These are phyloP conservation scores for Macrosteles quadrilineatus DNA, from an alignment of 1,140 invertebrate genomes.

Conservation along the genomic window DNA sequence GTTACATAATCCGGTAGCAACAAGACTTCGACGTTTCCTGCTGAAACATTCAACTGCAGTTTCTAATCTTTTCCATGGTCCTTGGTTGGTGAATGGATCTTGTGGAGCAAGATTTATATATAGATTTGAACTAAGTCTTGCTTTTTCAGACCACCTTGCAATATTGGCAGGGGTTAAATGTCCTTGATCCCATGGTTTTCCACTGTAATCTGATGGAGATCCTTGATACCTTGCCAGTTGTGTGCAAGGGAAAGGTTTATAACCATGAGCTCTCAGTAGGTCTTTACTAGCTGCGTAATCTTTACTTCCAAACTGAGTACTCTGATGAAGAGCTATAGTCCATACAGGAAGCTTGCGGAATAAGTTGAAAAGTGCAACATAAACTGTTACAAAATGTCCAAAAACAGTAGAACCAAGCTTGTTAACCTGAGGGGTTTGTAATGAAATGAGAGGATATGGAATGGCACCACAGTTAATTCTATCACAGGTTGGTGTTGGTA, in stretches of 20 bases:
- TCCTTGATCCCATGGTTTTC: constrained; percentile 21
- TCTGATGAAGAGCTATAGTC: constrained; percentile 17
- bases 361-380: constrained; percentile 25
- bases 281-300: neutral
- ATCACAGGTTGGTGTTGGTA: neutral
- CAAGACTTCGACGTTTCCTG: constrained; percentile 2
- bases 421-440: constrained; percentile 17
- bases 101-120: constrained; percentile 34
- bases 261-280: neutral
- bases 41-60: neutral
- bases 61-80: constrained; percentile 24
- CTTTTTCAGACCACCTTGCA: constrained; percentile 28
- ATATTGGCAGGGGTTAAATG: constrained; percentile 34
- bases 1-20: constrained; percentile 20
- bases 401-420: neutral
- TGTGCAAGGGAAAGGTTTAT: constrained; percentile 1
- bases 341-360: constrained; percentile 15
- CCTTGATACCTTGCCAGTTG: neutral
- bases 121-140: constrained; percentile 16
- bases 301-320: neutral
- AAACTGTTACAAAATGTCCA: constrained; percentile 22
- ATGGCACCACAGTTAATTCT: neutral
- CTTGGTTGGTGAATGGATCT: constrained; percentile 14
- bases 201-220: constrained; percentile 3
- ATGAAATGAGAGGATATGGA: constrained; percentile 5